Percentiles rank a stretch among this genome's conserved stretches.
Evolutionary conservation across 2,113 vertebrate species (phyloP).

Genomic region (Cryptomyrus ogoouensis): DNA sequence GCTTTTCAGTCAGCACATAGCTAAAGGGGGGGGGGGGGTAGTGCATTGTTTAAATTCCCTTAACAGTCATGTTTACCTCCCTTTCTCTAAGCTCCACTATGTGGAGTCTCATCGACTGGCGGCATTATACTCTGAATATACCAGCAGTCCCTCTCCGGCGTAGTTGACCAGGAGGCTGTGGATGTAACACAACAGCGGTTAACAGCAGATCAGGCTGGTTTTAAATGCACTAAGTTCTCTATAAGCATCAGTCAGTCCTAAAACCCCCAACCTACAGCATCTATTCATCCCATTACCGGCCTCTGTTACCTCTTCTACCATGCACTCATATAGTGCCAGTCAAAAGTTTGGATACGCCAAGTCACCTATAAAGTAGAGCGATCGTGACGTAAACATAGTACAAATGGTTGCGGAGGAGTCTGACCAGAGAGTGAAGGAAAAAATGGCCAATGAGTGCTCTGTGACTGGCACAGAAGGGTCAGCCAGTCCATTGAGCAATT

Average conservation of each 20-base stretch:
- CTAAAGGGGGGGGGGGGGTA: background rate
- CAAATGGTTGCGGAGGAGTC: background rate
- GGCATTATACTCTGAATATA: conserved; percentile 65
- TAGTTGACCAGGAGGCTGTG: conserved; percentile 73
- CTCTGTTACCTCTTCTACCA: background rate
- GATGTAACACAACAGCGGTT: conserved; percentile 24
- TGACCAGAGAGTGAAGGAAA: background rate
- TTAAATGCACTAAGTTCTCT: background rate
- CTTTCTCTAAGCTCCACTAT: background rate
- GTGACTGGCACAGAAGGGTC: background rate
- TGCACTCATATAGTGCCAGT: background rate
- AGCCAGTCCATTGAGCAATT: background rate
- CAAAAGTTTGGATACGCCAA: background rate
- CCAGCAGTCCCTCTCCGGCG: conserved; percentile 73
- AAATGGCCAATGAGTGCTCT: background rate
- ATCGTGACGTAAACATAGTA: background rate
- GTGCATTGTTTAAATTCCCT: background rate
- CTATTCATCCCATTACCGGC: background rate
- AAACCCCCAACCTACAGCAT: background rate
- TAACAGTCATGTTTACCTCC: background rate
- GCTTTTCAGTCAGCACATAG: background rate
- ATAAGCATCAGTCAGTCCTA: background rate
- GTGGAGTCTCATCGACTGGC: conserved; percentile 37
- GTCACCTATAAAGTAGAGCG: background rate
- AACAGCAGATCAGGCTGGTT: background rate